Evolutionary conservation across 2,113 vertebrate species (phyloP), one percentile per base, ranked within the genome.

Genomic region (Nothobranchius furzeri): DNA sequence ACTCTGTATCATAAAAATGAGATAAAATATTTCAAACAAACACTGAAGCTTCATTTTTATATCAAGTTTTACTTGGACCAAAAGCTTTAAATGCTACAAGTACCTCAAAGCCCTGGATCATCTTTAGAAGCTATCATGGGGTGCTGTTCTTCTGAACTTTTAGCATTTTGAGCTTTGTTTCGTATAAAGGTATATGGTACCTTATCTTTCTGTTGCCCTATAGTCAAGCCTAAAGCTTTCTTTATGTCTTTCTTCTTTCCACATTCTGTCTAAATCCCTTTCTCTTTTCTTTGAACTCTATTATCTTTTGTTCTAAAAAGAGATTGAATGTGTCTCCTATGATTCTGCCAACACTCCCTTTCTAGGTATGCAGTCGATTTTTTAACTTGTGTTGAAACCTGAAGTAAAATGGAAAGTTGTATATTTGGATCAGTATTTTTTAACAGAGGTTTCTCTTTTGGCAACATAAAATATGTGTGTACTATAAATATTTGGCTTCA

Each of bases 141-240:
- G 64, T 61, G 25, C 68, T n/a, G 0, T 52, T 57, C 64, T 60
- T 49, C 36, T 53, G 35, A 77, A 73, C 56, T 36, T 57, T 47
- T 30, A 20, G 60, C 70, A 63, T 35, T 50, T 69, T 73, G 47
- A 70, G 48, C 68, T 73, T 35, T 40, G 49, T 70, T 76, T 74
- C 45, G 66, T 46, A 69, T 50, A 70, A 68, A 67, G 68, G 68
- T 73, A 68, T 70, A 75, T 62, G 58, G 67, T 47, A 64, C 60
- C 46, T 75, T 35, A 82, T 74, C 65, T 70, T 46, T 60, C 48
- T 58, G 45, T 52, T 76, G 55, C 62, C 51, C 57, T 9, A 36
- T 53, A 6, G 56, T 48, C 75, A 35, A 79, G 47, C 24, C 51
- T 17, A 45, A 46, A 80, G 63, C 46, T 64, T 30, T 47, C 59